Evolutionary conservation across 35 echinoderm and acorn worm genomes (phyloP), one percentile per base, ranked within the genome.

Genomic region (Anneissia japonica): DNA sequence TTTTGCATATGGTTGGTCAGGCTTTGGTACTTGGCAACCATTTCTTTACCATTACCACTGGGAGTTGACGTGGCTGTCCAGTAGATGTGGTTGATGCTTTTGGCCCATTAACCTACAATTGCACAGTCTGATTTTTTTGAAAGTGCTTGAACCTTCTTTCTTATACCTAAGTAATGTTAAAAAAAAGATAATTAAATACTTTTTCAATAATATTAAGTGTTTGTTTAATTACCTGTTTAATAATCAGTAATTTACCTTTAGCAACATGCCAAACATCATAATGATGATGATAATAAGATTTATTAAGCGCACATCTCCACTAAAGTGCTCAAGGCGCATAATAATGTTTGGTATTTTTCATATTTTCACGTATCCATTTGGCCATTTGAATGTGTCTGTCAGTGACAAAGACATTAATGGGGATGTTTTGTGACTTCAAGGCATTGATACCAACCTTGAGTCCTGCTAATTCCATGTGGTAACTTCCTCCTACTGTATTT

Each of bases 1-100:
- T 82, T 72, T 37, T n/a, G 16, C 0, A 82, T 82, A 79, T 89
- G 79, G 35, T 89, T 89, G 16, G 29, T 35, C n/a, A 82, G 34
- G 0, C 78, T 38, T 23, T 21, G 21, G 51, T 79, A 89, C 35
- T 81, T 88, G 37, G 77, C 77, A 17, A 34, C 46, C 39, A 64
- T 80, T 6, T 74, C 38, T 35, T 82, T 51, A 38, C 55, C 87
- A 73, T 89, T n/a, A 30, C 72, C 56, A 75, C 81, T 35, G 4
- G 30, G 39, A 33, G 79, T 82, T 46, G 87, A 89, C 4, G 31
- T 37, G 32, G 87, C 77, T 35, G 21, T 14, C 85, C 85, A 87
- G 75, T 80, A 79, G 0, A 82, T 9, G 74, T 89, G 79, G 64
- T 83, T 81, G 12, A 29, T 76, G 46, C 79, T 82, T 32, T 82